These are phyloP conservation scores for Penaeus chinensis DNA, from an alignment of 1,140 invertebrate species.

Conservation along the genomic window DNA sequence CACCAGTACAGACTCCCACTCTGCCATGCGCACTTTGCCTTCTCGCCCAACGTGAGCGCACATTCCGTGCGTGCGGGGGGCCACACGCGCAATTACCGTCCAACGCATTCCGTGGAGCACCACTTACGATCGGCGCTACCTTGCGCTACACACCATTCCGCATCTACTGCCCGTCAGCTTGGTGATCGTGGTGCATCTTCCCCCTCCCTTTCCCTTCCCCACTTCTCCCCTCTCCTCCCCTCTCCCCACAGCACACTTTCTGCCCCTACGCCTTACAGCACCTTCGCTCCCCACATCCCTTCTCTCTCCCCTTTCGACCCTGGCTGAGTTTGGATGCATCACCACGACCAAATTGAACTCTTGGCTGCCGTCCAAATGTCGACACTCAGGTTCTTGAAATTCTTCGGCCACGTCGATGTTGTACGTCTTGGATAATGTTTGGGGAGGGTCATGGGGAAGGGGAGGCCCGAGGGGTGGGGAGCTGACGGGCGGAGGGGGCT, in stretches of 20 bases:
- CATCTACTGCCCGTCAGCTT: background rate
- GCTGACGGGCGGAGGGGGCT: background rate
- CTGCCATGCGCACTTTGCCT: too few relatives aligned
- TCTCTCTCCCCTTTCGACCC: slow-evolving; percentile 1
- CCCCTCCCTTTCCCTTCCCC: background rate
- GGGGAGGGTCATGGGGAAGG: slow-evolving; percentile 19
- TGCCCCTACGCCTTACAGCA: background rate
- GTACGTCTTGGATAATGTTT: slow-evolving; percentile 58
- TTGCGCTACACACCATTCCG: background rate
- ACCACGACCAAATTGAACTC: slow-evolving; percentile 55
- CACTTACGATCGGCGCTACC: background rate
- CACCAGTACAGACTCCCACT: too few relatives aligned
- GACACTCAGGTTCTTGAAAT: slow-evolving; percentile 58
- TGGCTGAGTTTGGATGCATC: slow-evolving; percentile 49
- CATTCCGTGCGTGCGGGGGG: too few relatives aligned
- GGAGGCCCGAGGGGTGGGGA: too few relatives aligned
- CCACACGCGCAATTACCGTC: too few relatives aligned
- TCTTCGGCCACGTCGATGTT: slow-evolving; percentile 49
- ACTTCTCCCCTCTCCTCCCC: too few relatives aligned
- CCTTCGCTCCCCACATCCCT: background rate
- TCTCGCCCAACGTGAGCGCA: too few relatives aligned
- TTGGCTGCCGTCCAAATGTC: slow-evolving; percentile 57
- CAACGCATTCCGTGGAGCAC: too few relatives aligned
- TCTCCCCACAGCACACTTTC: background rate
- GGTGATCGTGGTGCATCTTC: too few relatives aligned